Conservation (phyloP, 2,888 invertebrate species). For the Plagiodera versicolora region DNA sequence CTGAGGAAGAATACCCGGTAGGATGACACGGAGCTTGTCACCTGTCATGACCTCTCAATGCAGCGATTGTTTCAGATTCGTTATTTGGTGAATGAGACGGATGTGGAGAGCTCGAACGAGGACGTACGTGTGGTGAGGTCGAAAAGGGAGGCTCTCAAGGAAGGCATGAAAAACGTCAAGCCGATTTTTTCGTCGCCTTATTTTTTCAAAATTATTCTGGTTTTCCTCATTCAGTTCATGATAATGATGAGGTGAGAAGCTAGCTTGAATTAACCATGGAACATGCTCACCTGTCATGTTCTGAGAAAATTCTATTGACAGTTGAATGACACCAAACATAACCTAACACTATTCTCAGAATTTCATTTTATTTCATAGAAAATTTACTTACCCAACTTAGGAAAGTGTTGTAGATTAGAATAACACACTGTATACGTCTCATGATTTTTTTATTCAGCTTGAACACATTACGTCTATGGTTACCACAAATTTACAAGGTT, state of each 20-base stretch:
- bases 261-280: too few species aligned
- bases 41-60: background rate
- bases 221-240: conserved; percentile 67
- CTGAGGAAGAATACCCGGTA: conserved; percentile 68
- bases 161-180: conserved; percentile 64
- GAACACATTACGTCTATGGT: conserved; percentile 83
- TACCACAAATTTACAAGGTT: conserved; percentile 82
- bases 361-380: too few species aligned
- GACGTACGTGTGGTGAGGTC: conserved; percentile 42
- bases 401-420: too few species aligned
- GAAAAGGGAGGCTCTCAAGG: conserved; percentile 57
- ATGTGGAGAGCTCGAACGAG: conserved; percentile 42
- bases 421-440: too few species aligned
- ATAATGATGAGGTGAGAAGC: conserved; percentile 73
- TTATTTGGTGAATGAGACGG: conserved; percentile 48
- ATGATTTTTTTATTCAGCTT: conserved; percentile 46
- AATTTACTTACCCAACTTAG: too few species aligned
- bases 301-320: too few species aligned
- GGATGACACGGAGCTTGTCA: conserved; percentile 26
- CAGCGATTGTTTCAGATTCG: conserved; percentile 45
- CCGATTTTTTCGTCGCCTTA: conserved; percentile 68
- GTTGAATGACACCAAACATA: too few species aligned
- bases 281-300: too few species aligned
- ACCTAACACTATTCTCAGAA: too few species aligned
- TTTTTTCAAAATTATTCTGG: conserved; percentile 61